Conservation (phyloP, 1,140 invertebrate genomes). For the Mycetomoellerius zeteki region DNA sequence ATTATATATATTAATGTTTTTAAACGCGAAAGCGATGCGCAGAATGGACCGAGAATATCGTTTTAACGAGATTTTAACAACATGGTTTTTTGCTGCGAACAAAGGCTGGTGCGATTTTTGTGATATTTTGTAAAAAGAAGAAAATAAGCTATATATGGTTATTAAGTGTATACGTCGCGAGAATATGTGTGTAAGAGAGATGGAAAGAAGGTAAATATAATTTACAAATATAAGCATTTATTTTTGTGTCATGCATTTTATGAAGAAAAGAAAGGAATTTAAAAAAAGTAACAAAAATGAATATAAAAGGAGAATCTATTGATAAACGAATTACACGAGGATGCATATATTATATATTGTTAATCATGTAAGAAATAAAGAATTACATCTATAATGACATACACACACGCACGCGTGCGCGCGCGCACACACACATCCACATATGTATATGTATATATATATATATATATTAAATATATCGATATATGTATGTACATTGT, state of each 20-base stretch:
- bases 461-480: slow-evolving; percentile 57
- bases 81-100: slow-evolving; percentile 82
- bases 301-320: slow-evolving; percentile 66
- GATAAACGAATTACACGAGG: slow-evolving; percentile 58
- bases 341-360: slow-evolving; percentile 59
- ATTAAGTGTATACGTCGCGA: slow-evolving; percentile 68
- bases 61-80: slow-evolving; percentile 50
- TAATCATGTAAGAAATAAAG: slow-evolving; percentile 36
- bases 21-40: slow-evolving; percentile 24
- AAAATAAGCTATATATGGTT: slow-evolving; percentile 70
- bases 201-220: slow-evolving; percentile 66
- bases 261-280: slow-evolving; percentile 67
- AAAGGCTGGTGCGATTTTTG: slow-evolving; percentile 87
- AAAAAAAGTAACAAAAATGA: slow-evolving; percentile 32
- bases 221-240: slow-evolving; percentile 84
- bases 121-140: slow-evolving; percentile 86
- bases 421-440: neutral
- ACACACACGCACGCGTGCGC: slow-evolving; percentile 35
- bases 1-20: slow-evolving; percentile 43
- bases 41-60: slow-evolving; percentile 10
- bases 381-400: slow-evolving; percentile 51
- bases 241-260: slow-evolving; percentile 87
- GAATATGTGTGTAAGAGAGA: slow-evolving; percentile 30
- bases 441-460: slow-evolving; percentile 62
- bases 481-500: slow-evolving; percentile 64